phyloP scores from a whole-genome alignment of 2,113 vertebrate species.

The Acrocephalus kingi region DNA sequence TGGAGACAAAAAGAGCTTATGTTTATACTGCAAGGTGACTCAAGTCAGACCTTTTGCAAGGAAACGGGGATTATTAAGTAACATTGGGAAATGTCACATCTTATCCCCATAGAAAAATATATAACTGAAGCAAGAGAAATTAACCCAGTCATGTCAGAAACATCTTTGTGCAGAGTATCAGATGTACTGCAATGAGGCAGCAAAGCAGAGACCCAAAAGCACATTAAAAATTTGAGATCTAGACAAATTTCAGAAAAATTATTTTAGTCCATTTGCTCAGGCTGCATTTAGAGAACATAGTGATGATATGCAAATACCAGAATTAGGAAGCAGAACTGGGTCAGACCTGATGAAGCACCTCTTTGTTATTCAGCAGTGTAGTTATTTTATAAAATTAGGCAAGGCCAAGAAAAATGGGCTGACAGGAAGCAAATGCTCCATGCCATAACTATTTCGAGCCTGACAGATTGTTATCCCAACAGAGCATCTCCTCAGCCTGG shows the following conservation, averaged over 20 bases:
- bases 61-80: neutral
- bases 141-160: neutral
- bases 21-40: neutral
- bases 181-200: neutral
- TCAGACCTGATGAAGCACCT: neutral
- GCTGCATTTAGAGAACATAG: neutral
- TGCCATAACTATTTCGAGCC: accelerated
- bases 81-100: neutral
- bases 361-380: neutral
- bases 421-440: neutral
- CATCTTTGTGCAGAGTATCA: neutral
- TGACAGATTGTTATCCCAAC: neutral
- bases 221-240: neutral
- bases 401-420: neutral
- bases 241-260: neutral
- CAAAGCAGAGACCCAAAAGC: neutral
- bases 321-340: neutral
- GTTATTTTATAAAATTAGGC: neutral
- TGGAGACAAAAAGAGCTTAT: neutral
- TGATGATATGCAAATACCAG: neutral
- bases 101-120: neutral
- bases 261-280: neutral
- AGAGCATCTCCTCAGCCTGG: neutral
- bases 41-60: neutral
- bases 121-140: neutral